Evolutionary conservation across 2,888 invertebrate species (phyloP), one percentile per base, ranked within the genome.

Genomic region (Platerodrilus igneus): DNA sequence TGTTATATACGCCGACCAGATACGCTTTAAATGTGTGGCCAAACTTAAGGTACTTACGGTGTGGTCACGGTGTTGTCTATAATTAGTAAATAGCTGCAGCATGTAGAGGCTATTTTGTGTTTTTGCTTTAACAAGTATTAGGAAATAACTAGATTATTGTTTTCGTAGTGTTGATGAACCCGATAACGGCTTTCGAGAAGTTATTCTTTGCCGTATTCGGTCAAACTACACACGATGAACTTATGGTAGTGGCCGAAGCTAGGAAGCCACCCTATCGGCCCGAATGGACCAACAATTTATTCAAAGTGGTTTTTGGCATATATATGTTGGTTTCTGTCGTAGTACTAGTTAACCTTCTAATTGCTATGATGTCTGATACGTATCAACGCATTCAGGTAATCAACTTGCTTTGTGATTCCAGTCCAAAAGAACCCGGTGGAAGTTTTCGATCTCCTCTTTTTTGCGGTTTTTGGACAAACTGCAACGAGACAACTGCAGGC

Each of bases 301-400:
- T 88, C 79, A 88, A 88, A 76, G 74, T 89, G 68, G 86, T 94
- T 62, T 95, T 96, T 74, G 96, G 94, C 61, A 82, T 91, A 70
- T 97, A 96, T 81, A 86, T 96, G 83, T 83, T 96, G 81, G 92
- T 97, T 70, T 93, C 94, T 58, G 86, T 95, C 68, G 90, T 97
- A 73, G 96, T 97, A 68, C 83, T 97, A 64, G 92, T 96, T 75
- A 96, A 97, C 75, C 84, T 97, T 69, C 86, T 97, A 70, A 97
- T 97, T 81, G 97, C 97, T 76, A 96, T 97, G 96, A 96, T 97
- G 95, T 95, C 95, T 73, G 96, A 97, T 79, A 97, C 97, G 62
- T 97, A 99, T 74, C 96, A 97, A 72, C 83, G 95, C 66, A 96
- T 96, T 65, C 91, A 99, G 83, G 96, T 96, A 83, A 79, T 72